These are phyloP conservation scores for Numenius phaeopus DNA, from an alignment of 2,797 vertebrate genomes.

Conservation along the genomic window DNA sequence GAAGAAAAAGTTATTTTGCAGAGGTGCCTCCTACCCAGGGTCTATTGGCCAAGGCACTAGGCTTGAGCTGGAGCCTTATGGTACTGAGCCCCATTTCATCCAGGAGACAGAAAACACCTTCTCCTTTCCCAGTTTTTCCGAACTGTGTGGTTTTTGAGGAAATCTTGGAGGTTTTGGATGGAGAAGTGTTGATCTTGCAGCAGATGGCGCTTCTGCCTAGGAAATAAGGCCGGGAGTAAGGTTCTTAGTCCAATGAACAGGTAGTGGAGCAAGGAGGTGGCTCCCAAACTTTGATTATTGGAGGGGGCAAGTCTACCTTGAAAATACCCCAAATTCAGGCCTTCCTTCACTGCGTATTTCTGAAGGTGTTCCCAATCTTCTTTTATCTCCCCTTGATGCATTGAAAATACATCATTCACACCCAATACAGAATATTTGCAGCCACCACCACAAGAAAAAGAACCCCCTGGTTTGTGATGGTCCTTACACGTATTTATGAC, in stretches of 20 bases:
- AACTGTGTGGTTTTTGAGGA: fast-evolving
- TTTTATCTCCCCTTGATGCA: too few relatives aligned
- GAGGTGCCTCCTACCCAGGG: not conserved
- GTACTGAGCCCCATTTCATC: not conserved
- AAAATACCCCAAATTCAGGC: not conserved
- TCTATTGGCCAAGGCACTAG: not conserved
- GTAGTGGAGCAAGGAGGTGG: fast-evolving
- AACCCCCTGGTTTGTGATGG: not conserved
- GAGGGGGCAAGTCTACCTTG: not conserved
- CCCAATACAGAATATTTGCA: not conserved
- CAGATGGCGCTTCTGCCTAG: constrained; percentile 30
- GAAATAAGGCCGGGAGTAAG: not conserved
- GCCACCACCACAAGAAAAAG: not conserved
- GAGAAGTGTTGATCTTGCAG: not conserved
- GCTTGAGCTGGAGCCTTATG: not conserved
- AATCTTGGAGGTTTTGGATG: not conserved
- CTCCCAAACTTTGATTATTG: fast-evolving
- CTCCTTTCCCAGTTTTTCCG: not conserved
- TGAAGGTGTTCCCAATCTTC: not conserved
- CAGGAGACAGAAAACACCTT: not conserved
- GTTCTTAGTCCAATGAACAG: too few relatives aligned
- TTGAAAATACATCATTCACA: not conserved
- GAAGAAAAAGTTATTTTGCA: not conserved
- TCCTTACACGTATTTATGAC: not conserved
- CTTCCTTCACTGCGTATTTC: not conserved